Percentiles rank a stretch among this genome's conserved stretches.
These are phyloP conservation scores for Leptinotarsa texana DNA, from an alignment of 1,140 invertebrate species.

Conservation along the genomic window DNA sequence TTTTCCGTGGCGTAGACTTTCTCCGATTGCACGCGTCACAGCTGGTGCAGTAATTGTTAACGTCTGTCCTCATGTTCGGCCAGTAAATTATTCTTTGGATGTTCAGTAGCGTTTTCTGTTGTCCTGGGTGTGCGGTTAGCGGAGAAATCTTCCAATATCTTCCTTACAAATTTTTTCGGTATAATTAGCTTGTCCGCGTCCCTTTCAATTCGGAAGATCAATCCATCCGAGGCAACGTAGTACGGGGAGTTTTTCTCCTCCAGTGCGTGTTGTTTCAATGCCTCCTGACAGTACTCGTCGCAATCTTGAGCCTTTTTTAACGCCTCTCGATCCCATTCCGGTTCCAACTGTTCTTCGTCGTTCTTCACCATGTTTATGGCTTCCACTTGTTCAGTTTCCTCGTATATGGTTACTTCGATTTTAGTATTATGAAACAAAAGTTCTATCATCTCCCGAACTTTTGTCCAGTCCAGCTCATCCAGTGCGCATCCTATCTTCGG, in stretches of 20 bases:
- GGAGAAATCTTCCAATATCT: slow-evolving; percentile 16
- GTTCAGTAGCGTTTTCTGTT: neutral
- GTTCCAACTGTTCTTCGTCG: neutral
- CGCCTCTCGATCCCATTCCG: slow-evolving; percentile 9
- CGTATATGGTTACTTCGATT: neutral
- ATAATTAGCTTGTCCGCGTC: neutral
- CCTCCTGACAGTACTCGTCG: neutral
- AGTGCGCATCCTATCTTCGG: neutral
- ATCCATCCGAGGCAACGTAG: neutral
- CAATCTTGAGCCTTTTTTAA: neutral
- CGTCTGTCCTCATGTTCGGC: neutral
- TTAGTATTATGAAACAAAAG: neutral
- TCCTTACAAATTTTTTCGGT: neutral
- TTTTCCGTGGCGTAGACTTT: neutral
- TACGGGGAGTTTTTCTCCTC: neutral
- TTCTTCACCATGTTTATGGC: no score
- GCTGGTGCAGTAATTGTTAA: slow-evolving; percentile 19
- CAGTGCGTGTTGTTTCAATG: neutral
- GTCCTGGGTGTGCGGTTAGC: slow-evolving; percentile 11
- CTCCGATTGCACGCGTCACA: slow-evolving; percentile 19
- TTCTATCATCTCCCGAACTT: neutral
- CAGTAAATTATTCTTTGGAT: slow-evolving; percentile 9
- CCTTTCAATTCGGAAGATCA: neutral
- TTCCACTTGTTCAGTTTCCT: neutral
- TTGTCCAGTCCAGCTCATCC: neutral